Percentiles rank a stretch among this genome's conserved stretches.
Conservation (phyloP, 2,113 vertebrate genomes). For the Garra rufa region DNA sequence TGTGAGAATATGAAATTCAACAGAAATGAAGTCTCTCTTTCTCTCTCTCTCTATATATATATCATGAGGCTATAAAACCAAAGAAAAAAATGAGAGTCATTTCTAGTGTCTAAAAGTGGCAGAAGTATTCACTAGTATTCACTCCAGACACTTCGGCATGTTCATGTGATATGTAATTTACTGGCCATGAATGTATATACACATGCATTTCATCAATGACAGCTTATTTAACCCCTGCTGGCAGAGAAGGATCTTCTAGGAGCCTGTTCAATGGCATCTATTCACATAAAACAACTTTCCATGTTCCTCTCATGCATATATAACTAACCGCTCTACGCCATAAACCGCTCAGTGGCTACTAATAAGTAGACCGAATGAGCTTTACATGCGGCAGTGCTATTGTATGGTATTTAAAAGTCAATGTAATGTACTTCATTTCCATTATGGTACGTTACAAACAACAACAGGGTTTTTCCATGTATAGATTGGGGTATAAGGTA, state of each 20-base stretch:
- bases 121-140: not conserved
- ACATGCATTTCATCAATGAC: conserved; percentile 1
- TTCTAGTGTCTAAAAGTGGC: not conserved
- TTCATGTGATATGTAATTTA: not conserved
- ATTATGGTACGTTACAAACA: not conserved
- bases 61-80: not conserved
- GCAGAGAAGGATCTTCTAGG: conserved; percentile 9
- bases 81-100: not conserved
- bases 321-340: not conserved
- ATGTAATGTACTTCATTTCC: not conserved
- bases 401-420: not conserved
- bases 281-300: conserved; percentile 30
- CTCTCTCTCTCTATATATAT: not conserved
- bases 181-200: not conserved
- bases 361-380: conserved; percentile 8
- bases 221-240: conserved; percentile 31
- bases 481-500: not conserved
- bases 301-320: conserved; percentile 20
- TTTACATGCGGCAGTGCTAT: not conserved
- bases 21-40: not conserved
- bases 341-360: not conserved
- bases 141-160: not conserved
- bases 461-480: not conserved
- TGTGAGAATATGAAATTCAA: not conserved
- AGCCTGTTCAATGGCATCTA: conserved; percentile 28